phyloP scores from a whole-genome alignment of 2,113 vertebrate species.

The Hippocampus comes region DNA sequence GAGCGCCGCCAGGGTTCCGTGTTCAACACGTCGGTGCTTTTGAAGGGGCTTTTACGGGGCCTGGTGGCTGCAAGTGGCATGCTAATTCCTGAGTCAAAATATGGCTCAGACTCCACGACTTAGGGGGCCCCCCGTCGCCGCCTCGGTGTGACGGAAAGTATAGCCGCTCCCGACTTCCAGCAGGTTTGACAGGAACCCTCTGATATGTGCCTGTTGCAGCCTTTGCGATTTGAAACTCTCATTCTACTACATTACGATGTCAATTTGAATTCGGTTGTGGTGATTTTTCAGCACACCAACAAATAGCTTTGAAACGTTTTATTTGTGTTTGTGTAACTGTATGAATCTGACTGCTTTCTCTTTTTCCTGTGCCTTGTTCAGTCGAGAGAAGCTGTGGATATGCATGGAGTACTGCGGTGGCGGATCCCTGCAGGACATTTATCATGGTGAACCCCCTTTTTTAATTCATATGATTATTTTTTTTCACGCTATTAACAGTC shows the following conservation, averaged over 20 bases:
- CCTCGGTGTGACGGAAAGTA: constrained; percentile 44
- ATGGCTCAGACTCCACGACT: constrained; percentile 26
- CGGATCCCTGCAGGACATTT: constrained; percentile 94
- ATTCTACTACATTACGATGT: too few species aligned
- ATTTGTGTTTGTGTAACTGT: neutral
- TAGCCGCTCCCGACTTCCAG: constrained; percentile 44
- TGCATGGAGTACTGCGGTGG: constrained; percentile 97
- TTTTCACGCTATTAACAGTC: too few species aligned
- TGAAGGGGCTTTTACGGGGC: constrained; percentile 18
- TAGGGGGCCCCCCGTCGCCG: constrained; percentile 7
- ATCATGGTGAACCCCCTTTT: constrained; percentile 76
- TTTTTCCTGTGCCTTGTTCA: constrained; percentile 42
- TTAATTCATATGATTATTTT: neutral
- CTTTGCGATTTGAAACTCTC: too few species aligned
- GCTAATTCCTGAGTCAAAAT: constrained; percentile 31
- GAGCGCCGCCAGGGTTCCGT: neutral
- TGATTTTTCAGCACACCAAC: too few species aligned
- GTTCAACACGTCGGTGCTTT: neutral
- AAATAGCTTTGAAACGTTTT: too few species aligned
- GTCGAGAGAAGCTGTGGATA: constrained; percentile 95
- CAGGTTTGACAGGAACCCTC: constrained; percentile 65
- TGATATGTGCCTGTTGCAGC: constrained; percentile 31
- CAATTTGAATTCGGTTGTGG: too few species aligned
- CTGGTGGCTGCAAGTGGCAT: constrained; percentile 24
- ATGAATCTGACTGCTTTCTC: neutral